Base-by-base conservation (phyloP, 1,140 invertebrate genomes). In the Drosophila micromelanica region DNA sequence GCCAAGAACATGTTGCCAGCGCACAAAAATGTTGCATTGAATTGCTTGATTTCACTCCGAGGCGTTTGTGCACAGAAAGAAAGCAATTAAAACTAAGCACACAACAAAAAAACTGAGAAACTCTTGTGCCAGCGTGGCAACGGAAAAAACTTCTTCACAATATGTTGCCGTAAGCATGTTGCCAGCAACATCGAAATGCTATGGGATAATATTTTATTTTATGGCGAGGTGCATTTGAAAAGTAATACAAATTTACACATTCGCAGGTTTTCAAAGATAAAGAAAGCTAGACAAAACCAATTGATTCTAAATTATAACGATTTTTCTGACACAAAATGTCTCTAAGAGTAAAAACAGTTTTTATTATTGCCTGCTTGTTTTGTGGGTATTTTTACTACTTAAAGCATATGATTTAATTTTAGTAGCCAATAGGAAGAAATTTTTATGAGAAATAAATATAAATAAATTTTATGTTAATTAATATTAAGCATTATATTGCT, bases 1-100 rank as follows among this genome's bases (percentile, higher is more conserved):
- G 82, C 73, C 23, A 37, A 9, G 17, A 15, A 17, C 48, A 45
- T 52, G 13, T 5, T 52, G 49, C 13, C 3, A 11, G 13, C 13
- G 30, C 15, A 35, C 30, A 4, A 7, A 35, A 30, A 56, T 42
- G 48, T 69, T 42, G 72, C 65, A 6, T 48, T 5, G 3, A 20
- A 12, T 27, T 49, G 8, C 12, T 57, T 20, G 17, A 38, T 12
- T 8, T 23, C 0, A 27, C 27, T 27, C 27, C 27, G 27, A 27
- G 5, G 0, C 27, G 27, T 27, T 27, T 6, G 27, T 27, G 6
- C 27, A 1, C 6, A 6, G 0, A 27, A 27, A 27, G 5, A 5
- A 27, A 6, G 27, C 27, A 48, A 48, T 48, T 0, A 48, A 23
- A 12, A 46, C 3, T n/a, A 23, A 12, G 27, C 20, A 17, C 17